phyloP scores from a whole-genome alignment of 2,888 invertebrate genomes.

The Harpagoxenus sublaevis region DNA sequence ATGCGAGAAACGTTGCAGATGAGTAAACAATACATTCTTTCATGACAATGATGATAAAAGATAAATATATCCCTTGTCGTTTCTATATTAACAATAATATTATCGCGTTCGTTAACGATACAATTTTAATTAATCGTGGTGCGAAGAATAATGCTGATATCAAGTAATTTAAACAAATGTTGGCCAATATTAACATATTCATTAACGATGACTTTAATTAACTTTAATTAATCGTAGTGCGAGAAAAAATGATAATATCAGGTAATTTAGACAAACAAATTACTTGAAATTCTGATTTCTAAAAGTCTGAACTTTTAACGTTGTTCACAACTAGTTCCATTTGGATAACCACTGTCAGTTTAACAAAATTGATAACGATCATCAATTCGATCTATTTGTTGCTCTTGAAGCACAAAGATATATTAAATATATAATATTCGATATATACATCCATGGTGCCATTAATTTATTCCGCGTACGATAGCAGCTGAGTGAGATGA shows the following conservation, averaged over 20 bases:
- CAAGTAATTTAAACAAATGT: not conserved
- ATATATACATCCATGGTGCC: constrained; percentile 9
- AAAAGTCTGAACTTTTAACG: not conserved
- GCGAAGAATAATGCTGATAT: not conserved
- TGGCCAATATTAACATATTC: not conserved
- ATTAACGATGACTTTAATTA: not conserved
- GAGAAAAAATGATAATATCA: not conserved
- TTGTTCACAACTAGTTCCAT: not conserved
- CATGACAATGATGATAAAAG: not conserved
- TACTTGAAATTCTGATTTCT: not conserved
- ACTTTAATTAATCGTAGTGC: not conserved
- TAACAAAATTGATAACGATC: not conserved
- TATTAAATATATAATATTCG: constrained; percentile 12
- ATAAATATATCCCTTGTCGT: not conserved
- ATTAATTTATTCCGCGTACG: constrained; percentile 67
- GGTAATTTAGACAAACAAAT: not conserved
- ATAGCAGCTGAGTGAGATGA: constrained; percentile 49
- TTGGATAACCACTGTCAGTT: not conserved
- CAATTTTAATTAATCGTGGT: not conserved
- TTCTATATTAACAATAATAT: not conserved
- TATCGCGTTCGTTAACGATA: not conserved
- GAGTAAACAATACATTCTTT: not conserved
- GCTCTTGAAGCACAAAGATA: not conserved
- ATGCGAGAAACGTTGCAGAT: not conserved
- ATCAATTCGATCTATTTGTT: not conserved